Conservation (phyloP, 1,140 invertebrate species). For the Idris sp. region DNA sequence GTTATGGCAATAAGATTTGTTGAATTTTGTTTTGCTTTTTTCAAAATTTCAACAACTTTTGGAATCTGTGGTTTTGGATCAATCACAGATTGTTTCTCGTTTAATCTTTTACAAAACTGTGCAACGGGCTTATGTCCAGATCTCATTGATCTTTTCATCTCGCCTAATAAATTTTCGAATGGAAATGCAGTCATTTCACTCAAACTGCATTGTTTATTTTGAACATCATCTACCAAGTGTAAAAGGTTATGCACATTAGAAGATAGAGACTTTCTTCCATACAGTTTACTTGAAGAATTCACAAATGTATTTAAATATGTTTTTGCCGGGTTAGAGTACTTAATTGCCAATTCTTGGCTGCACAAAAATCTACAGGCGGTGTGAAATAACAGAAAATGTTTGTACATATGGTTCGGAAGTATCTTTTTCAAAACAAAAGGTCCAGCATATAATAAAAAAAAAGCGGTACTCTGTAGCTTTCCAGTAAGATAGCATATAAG, state of each 20-base stretch:
- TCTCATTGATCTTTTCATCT: conserved; percentile 13
- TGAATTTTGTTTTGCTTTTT: no score
- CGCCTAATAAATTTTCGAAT: conserved; percentile 29
- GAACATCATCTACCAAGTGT: background rate
- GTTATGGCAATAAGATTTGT: no score
- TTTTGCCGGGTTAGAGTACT: background rate
- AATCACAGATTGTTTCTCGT: no score
- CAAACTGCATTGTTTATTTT: background rate
- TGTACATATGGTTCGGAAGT: background rate
- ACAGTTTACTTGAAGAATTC: background rate
- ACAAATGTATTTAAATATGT: background rate
- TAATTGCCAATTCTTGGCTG: background rate
- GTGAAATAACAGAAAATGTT: conserved; percentile 1
- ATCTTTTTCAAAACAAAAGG: background rate
- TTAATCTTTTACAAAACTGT: conserved; percentile 18
- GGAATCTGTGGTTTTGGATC: no score
- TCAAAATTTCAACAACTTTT: no score
- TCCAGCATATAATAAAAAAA: conserved; percentile 4
- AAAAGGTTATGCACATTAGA: background rate
- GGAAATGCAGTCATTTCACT: no score
- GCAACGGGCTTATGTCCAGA: conserved; percentile 20
- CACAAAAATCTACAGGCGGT: background rate
- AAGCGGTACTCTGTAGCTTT: background rate
- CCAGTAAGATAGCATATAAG: background rate
- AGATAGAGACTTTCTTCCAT: background rate